A percentile compares a stretch with the other conserved stretches of the same genome.
These are phyloP conservation scores for Hippocampus kuda DNA, from an alignment of 2,797 vertebrate genomes.

Conservation along the genomic window DNA sequence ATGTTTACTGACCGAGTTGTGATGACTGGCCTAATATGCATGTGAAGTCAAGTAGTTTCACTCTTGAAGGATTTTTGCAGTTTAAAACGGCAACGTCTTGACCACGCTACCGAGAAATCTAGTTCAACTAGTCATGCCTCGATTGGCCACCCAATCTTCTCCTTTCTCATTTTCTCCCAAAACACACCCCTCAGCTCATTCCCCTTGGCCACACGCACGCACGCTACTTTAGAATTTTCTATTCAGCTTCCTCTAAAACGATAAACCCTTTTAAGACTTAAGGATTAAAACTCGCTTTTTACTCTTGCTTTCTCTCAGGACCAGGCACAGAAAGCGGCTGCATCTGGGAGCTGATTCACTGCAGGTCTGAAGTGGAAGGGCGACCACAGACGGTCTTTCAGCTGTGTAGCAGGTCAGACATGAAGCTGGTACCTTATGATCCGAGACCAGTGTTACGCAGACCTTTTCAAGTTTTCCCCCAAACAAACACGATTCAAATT, in stretches of 20 bases:
- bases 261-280: conserved; percentile 41
- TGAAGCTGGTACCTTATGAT: background rate
- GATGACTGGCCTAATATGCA: no score
- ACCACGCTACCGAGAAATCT: background rate
- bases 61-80: background rate
- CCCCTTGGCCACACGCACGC: conserved; percentile 11
- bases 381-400: conserved; percentile 91
- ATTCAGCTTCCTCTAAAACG: conserved; percentile 34
- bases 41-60: background rate
- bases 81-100: background rate
- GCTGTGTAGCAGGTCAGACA: conserved; percentile 86
- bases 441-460: background rate
- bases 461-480: background rate
- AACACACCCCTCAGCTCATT: conserved; percentile 21
- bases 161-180: conserved; percentile 1
- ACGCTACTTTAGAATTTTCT: conserved; percentile 19
- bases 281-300: conserved; percentile 41
- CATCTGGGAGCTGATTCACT: conserved; percentile 95
- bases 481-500: no score
- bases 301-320: conserved; percentile 38
- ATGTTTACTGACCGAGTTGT: no score
- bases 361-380: conserved; percentile 86
- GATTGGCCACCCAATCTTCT: conserved; percentile 24
- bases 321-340: conserved; percentile 80
- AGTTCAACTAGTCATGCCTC: background rate